A percentile compares a stretch with the other conserved stretches of the same genome.
Evolutionary conservation across 2,888 invertebrate species (phyloP).

Genomic region (Periphyllus acericola): DNA sequence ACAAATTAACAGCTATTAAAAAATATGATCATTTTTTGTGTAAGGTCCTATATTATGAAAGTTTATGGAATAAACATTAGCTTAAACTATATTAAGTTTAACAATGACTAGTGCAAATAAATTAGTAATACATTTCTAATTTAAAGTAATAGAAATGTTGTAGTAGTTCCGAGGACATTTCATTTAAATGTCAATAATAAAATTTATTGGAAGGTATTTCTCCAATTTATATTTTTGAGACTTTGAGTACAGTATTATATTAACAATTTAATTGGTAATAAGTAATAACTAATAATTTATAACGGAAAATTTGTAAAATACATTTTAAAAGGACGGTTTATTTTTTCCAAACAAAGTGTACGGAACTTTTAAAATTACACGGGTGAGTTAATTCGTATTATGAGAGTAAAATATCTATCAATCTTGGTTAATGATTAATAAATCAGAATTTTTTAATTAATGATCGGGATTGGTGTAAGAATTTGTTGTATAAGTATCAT

Average conservation of each 20-base stretch:
- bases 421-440: background rate
- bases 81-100: background rate
- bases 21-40: background rate
- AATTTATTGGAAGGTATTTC: background rate
- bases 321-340: background rate
- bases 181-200: background rate
- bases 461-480: conserved; percentile 19
- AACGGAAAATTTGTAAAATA: background rate
- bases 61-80: background rate
- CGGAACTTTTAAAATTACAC: background rate
- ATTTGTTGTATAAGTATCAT: background rate
- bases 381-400: background rate
- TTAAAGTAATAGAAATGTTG: background rate
- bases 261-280: background rate
- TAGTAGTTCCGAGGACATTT: background rate
- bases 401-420: background rate
- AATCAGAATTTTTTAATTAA: background rate
- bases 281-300: background rate
- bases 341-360: background rate
- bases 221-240: background rate
- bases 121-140: background rate
- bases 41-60: background rate
- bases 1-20: background rate
- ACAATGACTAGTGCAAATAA: background rate
- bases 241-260: background rate